phyloP scores from a whole-genome alignment of 2,797 vertebrate species.

The Alca torda region DNA sequence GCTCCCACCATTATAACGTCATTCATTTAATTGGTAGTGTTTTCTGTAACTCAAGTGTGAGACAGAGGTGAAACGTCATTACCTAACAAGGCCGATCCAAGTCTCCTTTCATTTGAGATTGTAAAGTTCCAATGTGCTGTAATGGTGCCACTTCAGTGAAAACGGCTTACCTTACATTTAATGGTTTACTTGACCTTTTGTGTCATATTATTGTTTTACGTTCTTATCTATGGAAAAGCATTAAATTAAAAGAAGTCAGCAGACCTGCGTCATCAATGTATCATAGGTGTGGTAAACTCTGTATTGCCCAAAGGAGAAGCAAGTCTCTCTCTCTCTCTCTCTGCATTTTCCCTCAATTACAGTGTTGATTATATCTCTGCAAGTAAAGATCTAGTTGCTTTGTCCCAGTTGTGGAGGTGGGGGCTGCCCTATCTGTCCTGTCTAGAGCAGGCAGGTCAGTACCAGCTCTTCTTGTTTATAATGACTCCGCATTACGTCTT shows the following conservation, averaged over 20 bases:
- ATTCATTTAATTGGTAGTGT: not conserved
- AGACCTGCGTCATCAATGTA: not conserved
- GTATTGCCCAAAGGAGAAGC: not conserved
- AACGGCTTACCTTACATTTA: not conserved
- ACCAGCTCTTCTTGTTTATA: not conserved
- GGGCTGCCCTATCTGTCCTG: not conserved
- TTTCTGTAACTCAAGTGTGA: not conserved
- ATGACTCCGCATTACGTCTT: not conserved
- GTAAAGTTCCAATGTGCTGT: not conserved
- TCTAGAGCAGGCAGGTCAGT: not conserved
- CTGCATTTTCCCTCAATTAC: not conserved
- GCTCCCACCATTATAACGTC: rapidly evolving
- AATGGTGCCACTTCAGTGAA: not conserved
- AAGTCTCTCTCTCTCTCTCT: not conserved
- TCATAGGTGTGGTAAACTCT: not conserved
- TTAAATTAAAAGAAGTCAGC: not conserved
- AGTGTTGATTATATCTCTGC: not conserved
- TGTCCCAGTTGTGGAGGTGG: not conserved
- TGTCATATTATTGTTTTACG: not conserved
- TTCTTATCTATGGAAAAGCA: not conserved
- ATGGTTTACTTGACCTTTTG: not conserved
- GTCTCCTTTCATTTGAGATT: not conserved
- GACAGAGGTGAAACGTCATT: not conserved
- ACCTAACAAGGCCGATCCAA: not conserved
- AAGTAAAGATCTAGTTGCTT: not conserved